Evolutionary conservation across 2,113 vertebrate genomes (phyloP).

Genomic region (Sander vitreus): DNA sequence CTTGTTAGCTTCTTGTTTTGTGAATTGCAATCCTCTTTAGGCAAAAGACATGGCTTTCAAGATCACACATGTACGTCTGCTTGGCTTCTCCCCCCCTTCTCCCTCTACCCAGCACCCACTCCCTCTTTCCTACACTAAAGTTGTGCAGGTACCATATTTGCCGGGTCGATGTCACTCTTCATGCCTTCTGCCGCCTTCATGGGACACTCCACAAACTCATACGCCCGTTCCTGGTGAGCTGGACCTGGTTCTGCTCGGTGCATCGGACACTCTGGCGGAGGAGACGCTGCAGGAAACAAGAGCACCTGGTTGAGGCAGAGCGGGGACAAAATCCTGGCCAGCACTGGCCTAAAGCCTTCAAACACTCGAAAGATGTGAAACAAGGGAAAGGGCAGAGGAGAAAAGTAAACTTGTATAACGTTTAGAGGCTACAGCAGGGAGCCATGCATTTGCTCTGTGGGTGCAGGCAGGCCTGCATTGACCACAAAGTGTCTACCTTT

Average conservation of each 20-base stretch:
- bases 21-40: background rate
- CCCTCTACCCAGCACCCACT: too few species aligned
- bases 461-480: too few species aligned
- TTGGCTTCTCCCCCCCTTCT: background rate
- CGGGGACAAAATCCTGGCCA: background rate
- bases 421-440: background rate
- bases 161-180: conserved; percentile 88
- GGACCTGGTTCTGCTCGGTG: conserved; percentile 79
- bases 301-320: background rate
- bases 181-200: conserved; percentile 76
- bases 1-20: background rate
- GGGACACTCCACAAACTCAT: conserved; percentile 91
- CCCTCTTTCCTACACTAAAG: background rate
- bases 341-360: background rate
- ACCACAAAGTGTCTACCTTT: conserved; percentile 23
- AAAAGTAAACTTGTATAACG: too few species aligned
- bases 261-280: conserved; percentile 86
- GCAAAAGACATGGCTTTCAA: background rate
- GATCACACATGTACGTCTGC: background rate
- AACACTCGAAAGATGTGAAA: background rate
- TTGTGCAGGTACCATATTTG: conserved; percentile 89
- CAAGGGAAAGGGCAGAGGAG: too few species aligned
- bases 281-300: conserved; percentile 50
- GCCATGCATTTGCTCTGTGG: background rate
- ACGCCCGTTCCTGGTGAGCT: conserved; percentile 86